Conservation (phyloP, 1,140 invertebrate genomes). For the Panagrolaimus sp. region DNA sequence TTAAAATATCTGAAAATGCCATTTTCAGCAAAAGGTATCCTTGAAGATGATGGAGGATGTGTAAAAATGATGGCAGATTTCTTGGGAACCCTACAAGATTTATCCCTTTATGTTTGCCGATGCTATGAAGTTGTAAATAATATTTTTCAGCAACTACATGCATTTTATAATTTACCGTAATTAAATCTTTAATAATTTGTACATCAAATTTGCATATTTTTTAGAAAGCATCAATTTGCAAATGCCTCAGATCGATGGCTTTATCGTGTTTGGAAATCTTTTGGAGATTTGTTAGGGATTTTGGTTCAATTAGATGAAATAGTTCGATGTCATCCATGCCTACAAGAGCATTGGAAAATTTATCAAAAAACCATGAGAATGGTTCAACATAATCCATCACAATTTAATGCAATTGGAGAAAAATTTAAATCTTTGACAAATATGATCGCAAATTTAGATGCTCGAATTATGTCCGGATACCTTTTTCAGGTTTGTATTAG, state of each 20-base stretch:
- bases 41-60: conserved; percentile 18
- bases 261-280: conserved; percentile 24
- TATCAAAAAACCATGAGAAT: conserved; percentile 70
- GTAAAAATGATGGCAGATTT: conserved; percentile 38
- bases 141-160: conserved; percentile 69
- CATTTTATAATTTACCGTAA: conserved; percentile 62
- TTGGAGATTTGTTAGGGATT: conserved; percentile 67
- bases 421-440: conserved; percentile 69
- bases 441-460: conserved; percentile 68
- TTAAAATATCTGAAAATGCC: conserved; percentile 8
- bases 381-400: conserved; percentile 68
- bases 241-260: conserved; percentile 26
- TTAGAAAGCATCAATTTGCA: not conserved
- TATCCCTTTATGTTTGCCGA: conserved; percentile 68
- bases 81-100: conserved; percentile 60
- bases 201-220: no score
- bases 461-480: conserved; percentile 66
- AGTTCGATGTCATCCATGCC: conserved; percentile 65
- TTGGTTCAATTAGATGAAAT: conserved; percentile 72
- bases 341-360: conserved; percentile 70
- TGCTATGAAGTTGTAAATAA: conserved; percentile 68
- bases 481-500: conserved; percentile 71
- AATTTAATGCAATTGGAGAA: conserved; percentile 65
- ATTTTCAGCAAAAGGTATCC: conserved; percentile 14
- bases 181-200: no score